Conservation (phyloP, 2,797 vertebrate genomes). For the Danio choprae region DNA sequence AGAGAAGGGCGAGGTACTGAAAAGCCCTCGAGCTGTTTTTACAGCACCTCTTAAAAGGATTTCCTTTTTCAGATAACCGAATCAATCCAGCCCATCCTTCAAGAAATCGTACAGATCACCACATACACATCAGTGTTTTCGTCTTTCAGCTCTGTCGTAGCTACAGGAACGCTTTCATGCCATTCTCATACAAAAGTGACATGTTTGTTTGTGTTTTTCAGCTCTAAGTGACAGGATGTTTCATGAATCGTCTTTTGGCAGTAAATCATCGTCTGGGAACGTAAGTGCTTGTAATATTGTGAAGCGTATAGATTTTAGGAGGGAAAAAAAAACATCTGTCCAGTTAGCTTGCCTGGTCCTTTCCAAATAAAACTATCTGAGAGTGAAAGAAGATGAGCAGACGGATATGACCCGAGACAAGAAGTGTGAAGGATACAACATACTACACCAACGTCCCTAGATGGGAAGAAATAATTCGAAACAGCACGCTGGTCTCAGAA, state of each 20-base stretch:
- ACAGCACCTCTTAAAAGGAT: slow-evolving; percentile 56
- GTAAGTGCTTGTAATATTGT: slow-evolving; percentile 8
- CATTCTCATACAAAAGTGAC: slow-evolving; percentile 27
- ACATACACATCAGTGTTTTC: slow-evolving; percentile 5
- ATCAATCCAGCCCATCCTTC: slow-evolving; percentile 12
- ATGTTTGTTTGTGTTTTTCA: slow-evolving; percentile 40
- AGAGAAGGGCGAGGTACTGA: slow-evolving; percentile 57
- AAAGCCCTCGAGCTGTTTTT: slow-evolving; percentile 47
- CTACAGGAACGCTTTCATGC: slow-evolving; percentile 8
- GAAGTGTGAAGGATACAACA: slow-evolving; percentile 13
- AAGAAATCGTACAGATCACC: background rate
- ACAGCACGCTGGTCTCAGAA: background rate
- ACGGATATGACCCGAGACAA: slow-evolving; percentile 17
- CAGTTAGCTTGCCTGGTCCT: slow-evolving; percentile 19
- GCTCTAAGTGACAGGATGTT: slow-evolving; percentile 34
- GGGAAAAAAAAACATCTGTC: slow-evolving; percentile 11
- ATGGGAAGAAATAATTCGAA: slow-evolving; percentile 26
- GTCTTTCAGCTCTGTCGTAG: background rate
- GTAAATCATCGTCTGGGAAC: slow-evolving; percentile 27
- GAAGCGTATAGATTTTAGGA: slow-evolving; percentile 7
- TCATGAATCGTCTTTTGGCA: slow-evolving; percentile 28
- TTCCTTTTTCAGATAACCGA: slow-evolving; percentile 37
- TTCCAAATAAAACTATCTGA: slow-evolving; percentile 19
- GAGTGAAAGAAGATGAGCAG: slow-evolving; percentile 22
- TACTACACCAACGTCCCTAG: background rate